Conservation (phyloP, 2,113 vertebrate genomes). For the Platichthys flesus region DNA sequence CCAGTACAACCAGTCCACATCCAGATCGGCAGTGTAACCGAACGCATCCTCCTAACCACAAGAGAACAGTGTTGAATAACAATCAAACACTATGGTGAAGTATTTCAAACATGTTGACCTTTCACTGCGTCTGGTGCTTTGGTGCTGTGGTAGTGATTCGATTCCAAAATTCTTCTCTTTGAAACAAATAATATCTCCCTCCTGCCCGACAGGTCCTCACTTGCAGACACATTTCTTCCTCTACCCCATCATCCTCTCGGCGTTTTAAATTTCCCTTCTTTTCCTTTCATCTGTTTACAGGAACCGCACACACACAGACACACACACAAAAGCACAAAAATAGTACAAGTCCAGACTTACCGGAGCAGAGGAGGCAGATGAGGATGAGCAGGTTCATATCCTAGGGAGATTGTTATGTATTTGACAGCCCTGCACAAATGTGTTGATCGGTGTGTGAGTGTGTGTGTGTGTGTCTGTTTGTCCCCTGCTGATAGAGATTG, state of each 20-base stretch:
- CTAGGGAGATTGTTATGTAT: conserved; percentile 61
- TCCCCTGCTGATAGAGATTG: conserved; percentile 23
- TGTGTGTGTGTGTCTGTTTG: conserved; percentile 26
- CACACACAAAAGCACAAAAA: not conserved
- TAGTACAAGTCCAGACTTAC: conserved; percentile 67
- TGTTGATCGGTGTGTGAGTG: conserved; percentile 39
- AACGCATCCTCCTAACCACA: not conserved
- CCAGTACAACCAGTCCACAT: conserved; percentile 45
- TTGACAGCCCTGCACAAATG: conserved; percentile 40
- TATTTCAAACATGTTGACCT: conserved; percentile 25
- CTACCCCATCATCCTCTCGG: not conserved
- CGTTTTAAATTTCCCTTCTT: conserved; percentile 13
- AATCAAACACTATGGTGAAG: not conserved
- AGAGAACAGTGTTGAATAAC: not conserved
- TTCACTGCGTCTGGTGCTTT: not conserved
- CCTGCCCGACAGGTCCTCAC: conserved; percentile 41
- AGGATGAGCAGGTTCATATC: conserved; percentile 77
- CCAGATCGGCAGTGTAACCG: not conserved
- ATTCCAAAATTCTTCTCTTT: not conserved
- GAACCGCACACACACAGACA: conserved; percentile 16
- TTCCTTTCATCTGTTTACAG: conserved; percentile 16
- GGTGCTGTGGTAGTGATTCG: not conserved
- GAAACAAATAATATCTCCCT: conserved; percentile 20
- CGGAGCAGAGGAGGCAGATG: conserved; percentile 71
- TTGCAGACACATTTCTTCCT: conserved; percentile 27